Evolutionary conservation across 2,888 invertebrate genomes (phyloP), one percentile per base, ranked within the genome.

Genomic region (Chymomyza fuscimana): DNA sequence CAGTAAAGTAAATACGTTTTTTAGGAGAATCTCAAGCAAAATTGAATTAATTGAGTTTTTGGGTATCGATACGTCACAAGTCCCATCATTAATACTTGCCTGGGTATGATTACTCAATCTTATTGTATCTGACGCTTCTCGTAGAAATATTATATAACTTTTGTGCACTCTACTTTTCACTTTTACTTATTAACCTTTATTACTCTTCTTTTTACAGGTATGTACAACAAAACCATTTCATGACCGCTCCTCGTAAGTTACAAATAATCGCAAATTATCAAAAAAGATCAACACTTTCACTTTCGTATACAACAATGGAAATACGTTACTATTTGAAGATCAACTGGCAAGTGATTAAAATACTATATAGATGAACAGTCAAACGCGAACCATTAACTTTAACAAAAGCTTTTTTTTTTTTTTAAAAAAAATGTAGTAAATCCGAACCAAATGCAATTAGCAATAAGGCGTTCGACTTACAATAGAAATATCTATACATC

Each of bases 201-300:
- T 56, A 5, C 63, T 59, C n/a, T 51, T 76, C 19, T 74, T 29
- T 56, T 82, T 82, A 10, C 79, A 82, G 82, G 82, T 82, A 82
- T 59, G 82, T 82, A 73, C 50, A 65, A 9, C 16, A 58, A 25
- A 32, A 19, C 15, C 7, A 62, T 7, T 66, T 60, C n/a, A 32
- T 40, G 9, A 19, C 54, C 54, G 12, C 61, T 32, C 40, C 29
- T 63, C 16, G 78, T 80, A 74, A 80, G 74, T 78, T 60, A 40
- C 16, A 54, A 12, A 63, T 67, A 6, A 59, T 12, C 58, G 22
- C 29, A 59, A 59, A 32, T 59, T 59, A 59, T 29, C 19, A 32
- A 54, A 54, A 15, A 40, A 56, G 64, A 72, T 78, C 63, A 40
- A 69, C 58, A 72, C 76, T 79, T 80, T 76, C 76, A 78, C 78